A percentile compares a stretch with the other conserved stretches of the same genome.
phyloP scores from a whole-genome alignment of 1,140 invertebrate genomes.

The Drosophila rhopaloa region DNA sequence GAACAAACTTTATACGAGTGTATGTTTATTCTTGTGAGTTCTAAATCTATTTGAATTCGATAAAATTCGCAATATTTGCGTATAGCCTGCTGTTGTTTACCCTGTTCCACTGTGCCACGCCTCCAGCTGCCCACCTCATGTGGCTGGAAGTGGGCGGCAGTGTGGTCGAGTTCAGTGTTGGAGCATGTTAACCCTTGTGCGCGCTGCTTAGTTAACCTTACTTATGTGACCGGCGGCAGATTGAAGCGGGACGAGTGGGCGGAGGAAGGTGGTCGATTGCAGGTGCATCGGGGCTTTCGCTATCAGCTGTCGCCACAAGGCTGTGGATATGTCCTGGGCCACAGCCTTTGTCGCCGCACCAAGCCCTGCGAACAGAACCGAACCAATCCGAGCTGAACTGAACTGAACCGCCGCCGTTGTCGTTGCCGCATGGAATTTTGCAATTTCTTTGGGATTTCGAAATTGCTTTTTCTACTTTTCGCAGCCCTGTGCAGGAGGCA shows the following conservation, averaged over 20 bases:
- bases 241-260: conserved; percentile 8
- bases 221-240: conserved; percentile 53
- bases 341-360: conserved; percentile 46
- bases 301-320: conserved; percentile 59
- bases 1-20: no score
- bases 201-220: conserved; percentile 70
- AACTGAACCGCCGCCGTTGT: conserved; percentile 37
- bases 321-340: conserved; percentile 39
- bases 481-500: conserved; percentile 51
- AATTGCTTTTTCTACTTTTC: conserved; percentile 82
- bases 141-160: conserved; percentile 16
- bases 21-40: no score
- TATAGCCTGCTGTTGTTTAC: no score
- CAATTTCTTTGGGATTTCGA: conserved; percentile 83
- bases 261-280: conserved; percentile 7
- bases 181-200: conserved; percentile 62
- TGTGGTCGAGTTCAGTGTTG: conserved; percentile 10
- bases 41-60: no score
- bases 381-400: conserved; percentile 26
- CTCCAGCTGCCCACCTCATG: conserved; percentile 5
- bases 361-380: conserved; percentile 6
- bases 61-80: no score
- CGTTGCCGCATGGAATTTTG: conserved; percentile 77
- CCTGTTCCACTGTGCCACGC: conserved; percentile 17
- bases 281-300: conserved; percentile 49